phyloP scores from a whole-genome alignment of 92 coral and sea anemone genomes.

The Parazoanthus darwini region DNA sequence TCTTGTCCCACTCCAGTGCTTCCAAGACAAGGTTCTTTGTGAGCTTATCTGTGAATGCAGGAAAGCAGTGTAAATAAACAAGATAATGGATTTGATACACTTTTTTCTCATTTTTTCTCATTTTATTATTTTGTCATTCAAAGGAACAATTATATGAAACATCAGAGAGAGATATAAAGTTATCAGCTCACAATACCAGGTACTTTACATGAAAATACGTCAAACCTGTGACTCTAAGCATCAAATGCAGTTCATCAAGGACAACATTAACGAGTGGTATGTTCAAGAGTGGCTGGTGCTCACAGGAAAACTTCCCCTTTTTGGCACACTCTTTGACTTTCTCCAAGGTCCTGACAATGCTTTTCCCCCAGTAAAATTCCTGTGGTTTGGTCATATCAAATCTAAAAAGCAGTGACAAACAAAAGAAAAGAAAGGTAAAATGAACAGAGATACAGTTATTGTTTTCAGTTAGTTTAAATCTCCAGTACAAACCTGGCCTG shows the following conservation, averaged over 20 bases:
- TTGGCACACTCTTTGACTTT: neutral
- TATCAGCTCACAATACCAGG: too few species aligned
- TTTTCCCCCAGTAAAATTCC: neutral
- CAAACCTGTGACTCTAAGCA: slow-evolving; percentile 20
- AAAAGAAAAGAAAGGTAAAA: too few species aligned
- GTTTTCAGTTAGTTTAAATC: neutral
- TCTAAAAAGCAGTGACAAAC: neutral
- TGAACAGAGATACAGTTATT: too few species aligned
- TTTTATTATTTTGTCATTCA: too few species aligned
- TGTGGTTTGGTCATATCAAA: neutral
- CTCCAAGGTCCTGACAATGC: neutral
- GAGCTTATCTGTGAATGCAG: slow-evolving; percentile 50
- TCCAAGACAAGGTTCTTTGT: slow-evolving; percentile 59
- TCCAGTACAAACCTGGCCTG: too few species aligned
- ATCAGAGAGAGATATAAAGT: too few species aligned
- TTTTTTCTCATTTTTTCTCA: neutral
- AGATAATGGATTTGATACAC: neutral
- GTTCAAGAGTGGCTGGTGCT: neutral
- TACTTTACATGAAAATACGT: neutral
- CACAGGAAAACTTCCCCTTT: slow-evolving; percentile 5
- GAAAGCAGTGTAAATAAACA: neutral
- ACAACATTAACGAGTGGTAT: slow-evolving; percentile 4
- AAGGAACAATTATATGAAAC: too few species aligned
- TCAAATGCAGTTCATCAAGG: slow-evolving; percentile 6
- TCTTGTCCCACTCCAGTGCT: slow-evolving; percentile 45